A percentile compares a stretch with the other conserved stretches of the same genome.
Conservation (phyloP, 1,140 invertebrate genomes). For the Drosophila mayri region DNA sequence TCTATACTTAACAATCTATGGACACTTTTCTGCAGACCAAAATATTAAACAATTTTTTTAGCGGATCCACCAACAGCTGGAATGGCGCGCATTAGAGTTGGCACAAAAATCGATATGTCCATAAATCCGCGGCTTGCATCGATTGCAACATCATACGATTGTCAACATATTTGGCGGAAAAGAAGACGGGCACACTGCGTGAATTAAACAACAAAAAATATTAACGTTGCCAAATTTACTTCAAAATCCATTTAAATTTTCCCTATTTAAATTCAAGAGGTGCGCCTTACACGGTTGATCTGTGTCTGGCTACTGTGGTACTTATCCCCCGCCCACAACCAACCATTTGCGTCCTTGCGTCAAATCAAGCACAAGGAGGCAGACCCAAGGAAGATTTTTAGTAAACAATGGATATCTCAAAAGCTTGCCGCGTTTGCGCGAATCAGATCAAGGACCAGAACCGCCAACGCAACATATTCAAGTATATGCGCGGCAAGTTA, state of each 20-base stretch:
- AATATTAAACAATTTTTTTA: background rate
- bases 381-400: background rate
- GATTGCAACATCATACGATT: too few species aligned
- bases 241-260: background rate
- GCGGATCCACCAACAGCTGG: conserved; percentile 4
- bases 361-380: background rate
- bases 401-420: conserved; percentile 50
- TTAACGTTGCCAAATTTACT: background rate
- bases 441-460: conserved; percentile 59
- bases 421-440: conserved; percentile 64
- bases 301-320: background rate
- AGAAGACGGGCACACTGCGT: background rate
- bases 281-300: background rate
- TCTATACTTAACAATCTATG: background rate
- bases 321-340: background rate
- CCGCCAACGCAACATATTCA: conserved; percentile 56
- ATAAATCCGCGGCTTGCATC: background rate
- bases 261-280: too few species aligned
- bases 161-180: background rate
- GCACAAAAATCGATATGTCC: background rate
- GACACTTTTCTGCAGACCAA: too few species aligned
- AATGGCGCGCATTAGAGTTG: conserved; percentile 18
- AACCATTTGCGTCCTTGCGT: background rate
- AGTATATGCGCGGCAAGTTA: conserved; percentile 53
- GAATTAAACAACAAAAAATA: background rate